Evolutionary conservation across 2,888 invertebrate genomes (phyloP).

Genomic region (Pyrgus malvae): DNA sequence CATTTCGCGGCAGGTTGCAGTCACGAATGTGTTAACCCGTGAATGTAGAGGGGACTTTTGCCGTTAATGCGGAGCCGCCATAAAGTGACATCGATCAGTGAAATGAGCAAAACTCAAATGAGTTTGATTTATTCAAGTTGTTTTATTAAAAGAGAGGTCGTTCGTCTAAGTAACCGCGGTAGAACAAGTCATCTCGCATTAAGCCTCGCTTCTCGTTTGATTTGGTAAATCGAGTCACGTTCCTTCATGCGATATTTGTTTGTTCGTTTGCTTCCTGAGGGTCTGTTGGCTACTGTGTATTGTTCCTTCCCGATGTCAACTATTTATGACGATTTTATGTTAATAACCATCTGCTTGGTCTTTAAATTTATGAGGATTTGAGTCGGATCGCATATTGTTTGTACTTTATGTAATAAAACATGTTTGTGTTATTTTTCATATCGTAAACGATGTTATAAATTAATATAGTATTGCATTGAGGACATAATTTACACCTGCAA

Average conservation of each 20-base stretch:
- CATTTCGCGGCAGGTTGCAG: no score
- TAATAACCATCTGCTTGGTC: conserved; percentile 58
- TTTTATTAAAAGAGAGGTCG: no score
- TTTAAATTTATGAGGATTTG: conserved; percentile 61
- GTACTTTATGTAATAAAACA: conserved; percentile 11
- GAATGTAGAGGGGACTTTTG: no score
- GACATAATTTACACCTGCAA: no score
- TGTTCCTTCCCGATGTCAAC: conserved; percentile 56
- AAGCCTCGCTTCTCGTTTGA: conserved; percentile 71
- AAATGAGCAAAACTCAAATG: no score
- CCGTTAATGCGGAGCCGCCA: no score
- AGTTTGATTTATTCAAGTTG: no score
- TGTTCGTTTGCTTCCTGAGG: conserved; percentile 53
- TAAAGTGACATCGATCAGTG: no score
- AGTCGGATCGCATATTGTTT: conserved; percentile 36
- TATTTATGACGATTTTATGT: conserved; percentile 63
- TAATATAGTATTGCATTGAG: no score
- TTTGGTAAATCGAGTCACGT: conserved; percentile 80
- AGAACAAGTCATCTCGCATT: conserved; percentile 31
- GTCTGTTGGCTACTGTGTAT: conserved; percentile 58
- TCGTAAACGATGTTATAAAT: no score
- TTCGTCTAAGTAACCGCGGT: conserved; percentile 5
- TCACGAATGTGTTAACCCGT: no score
- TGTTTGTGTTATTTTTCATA: no score
- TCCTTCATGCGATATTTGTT: conserved; percentile 54